Evolutionary conservation across 2,113 vertebrate genomes (phyloP).

Genomic region (Lophura nycthemera): DNA sequence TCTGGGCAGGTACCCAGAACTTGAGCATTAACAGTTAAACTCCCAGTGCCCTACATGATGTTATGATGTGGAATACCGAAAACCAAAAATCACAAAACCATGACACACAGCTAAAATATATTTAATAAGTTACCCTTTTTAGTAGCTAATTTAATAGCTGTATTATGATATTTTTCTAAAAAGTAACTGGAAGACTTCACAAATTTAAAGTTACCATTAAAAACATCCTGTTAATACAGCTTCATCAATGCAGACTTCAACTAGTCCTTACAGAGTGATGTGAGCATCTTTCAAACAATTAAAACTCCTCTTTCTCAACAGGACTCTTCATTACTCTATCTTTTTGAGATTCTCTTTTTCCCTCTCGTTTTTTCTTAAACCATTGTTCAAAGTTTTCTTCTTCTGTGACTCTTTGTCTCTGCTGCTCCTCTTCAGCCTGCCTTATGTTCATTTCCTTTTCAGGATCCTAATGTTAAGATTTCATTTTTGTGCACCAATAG

Average conservation of each 20-base stretch:
- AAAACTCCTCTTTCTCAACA: background rate
- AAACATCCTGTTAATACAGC: background rate
- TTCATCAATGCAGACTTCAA: background rate
- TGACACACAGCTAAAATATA: background rate
- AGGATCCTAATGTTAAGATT: background rate
- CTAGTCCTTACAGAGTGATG: background rate
- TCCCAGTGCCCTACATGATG: too few relatives aligned
- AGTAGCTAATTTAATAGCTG: background rate
- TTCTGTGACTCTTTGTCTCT: slow-evolving; percentile 7
- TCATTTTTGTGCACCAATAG: background rate
- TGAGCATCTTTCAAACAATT: background rate
- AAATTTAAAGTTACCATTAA: background rate
- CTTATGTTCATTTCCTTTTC: slow-evolving; percentile 57
- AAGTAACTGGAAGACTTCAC: background rate
- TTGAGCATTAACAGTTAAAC: too few relatives aligned
- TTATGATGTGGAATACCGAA: too few relatives aligned
- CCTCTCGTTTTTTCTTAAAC: background rate
- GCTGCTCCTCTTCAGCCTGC: slow-evolving; percentile 54
- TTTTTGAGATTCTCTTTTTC: background rate
- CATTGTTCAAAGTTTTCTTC: background rate
- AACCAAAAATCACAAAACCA: too few relatives aligned
- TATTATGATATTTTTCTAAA: background rate
- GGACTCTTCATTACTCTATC: background rate
- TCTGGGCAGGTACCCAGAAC: too few relatives aligned
- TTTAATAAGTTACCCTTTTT: background rate